Base-by-base conservation (phyloP, 2,888 invertebrate genomes). In the Cosmia trapezina region DNA sequence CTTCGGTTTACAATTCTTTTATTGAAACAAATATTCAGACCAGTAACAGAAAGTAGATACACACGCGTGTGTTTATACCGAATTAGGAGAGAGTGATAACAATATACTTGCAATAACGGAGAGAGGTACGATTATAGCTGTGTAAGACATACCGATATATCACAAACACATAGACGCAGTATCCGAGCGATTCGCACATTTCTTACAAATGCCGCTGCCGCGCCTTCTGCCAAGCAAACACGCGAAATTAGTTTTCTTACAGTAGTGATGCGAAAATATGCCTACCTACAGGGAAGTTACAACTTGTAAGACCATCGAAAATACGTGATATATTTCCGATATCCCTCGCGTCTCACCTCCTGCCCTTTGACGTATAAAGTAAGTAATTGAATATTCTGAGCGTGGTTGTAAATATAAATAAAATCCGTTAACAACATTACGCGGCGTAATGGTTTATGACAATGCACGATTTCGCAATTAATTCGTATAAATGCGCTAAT, bases 211-310 rank as follows among this genome's bases (percentile, higher is more conserved):
- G 80, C 87, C 64, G 51, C 62, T 71, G 63, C 76, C 82, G 73
- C 86, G 81, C 87, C 86, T 86, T 86, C 87, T 88, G 88, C 87
- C 87, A 82, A 79, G 73, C 83, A 88, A 89, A 91, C 88, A 89
- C 85, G 87, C 87, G 88, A 91, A 93, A 94, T 93, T 92, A 92
- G 90, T 92, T 93, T 93, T 89, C 90, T 89, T 88, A 88, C 86
- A 85, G 77, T 87, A 86, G 82, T 86, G 70, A 74, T 77, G 73
- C 71, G 83, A 86, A 87, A 87, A 89, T 89, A 88, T 83, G 84
- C 87, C 83, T 86, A 83, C 87, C 83, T 86, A 83, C 74, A 73
- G 82, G 82, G 80, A 83, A 83, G 79, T 85, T 84, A 85, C 76
- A 83, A 81, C 84, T 86, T 89, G 83, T 85, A 88, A 86, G 81